Percentiles rank a stretch among this genome's conserved stretches.
Conservation (phyloP, 1,140 invertebrate species). For the Globodera rostochiensis region DNA sequence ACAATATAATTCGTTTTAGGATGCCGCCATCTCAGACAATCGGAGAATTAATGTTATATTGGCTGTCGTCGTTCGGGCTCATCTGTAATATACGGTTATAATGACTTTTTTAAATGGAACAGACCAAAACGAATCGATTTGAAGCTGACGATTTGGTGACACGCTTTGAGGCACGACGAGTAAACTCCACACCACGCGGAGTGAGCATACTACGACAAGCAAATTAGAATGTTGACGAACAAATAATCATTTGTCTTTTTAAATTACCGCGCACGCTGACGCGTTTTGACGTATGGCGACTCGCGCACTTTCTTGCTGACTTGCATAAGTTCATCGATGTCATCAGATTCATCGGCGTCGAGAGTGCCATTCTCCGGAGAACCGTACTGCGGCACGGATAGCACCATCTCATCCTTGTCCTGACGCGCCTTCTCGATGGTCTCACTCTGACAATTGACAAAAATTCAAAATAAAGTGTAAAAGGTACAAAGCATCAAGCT, state of each 20-base stretch:
- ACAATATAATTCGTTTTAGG: no score
- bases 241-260: neutral
- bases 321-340: neutral
- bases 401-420: neutral
- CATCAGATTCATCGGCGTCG: neutral
- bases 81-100: no score
- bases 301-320: neutral
- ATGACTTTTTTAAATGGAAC: neutral
- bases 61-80: no score
- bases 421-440: neutral
- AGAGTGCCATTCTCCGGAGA: neutral
- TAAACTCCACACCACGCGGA: neutral
- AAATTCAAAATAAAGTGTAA: neutral
- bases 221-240: neutral
- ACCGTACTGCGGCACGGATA: neutral
- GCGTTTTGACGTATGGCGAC: constrained; percentile 1
- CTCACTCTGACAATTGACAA: neutral
- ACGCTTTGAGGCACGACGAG: neutral
- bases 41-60: no score
- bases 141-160: neutral
- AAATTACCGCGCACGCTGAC: constrained; percentile 3
- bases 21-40: no score
- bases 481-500: neutral
- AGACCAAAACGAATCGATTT: neutral
- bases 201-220: neutral